phyloP scores from a whole-genome alignment of 2,797 vertebrate genomes.

The Dipus sagitta region DNA sequence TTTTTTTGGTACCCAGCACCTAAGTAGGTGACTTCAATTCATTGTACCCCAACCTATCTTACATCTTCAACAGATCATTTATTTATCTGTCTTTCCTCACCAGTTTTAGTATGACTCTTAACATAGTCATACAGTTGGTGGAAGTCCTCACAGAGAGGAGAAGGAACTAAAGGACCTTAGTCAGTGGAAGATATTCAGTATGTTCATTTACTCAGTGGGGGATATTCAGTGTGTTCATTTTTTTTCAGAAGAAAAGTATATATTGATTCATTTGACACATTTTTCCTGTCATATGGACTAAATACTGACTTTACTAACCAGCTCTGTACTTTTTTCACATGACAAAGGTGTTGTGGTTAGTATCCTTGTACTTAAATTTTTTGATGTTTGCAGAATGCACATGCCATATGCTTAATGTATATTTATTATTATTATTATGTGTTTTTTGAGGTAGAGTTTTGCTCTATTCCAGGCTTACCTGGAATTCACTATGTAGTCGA shows the following conservation, averaged over 20 bases:
- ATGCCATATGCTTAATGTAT: neutral
- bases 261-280: slow-evolving; percentile 46
- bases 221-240: neutral
- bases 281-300: neutral
- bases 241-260: slow-evolving; percentile 11
- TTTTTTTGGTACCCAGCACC: neutral
- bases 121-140: neutral
- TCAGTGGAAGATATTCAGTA: neutral
- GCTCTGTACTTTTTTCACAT: neutral
- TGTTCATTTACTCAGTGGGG: neutral
- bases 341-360: slow-evolving; percentile 15
- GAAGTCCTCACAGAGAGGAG: neutral
- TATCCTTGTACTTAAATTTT: slow-evolving; percentile 4
- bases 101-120: slow-evolving; percentile 20
- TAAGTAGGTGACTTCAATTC: neutral
- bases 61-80: neutral
- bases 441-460: too few species aligned
- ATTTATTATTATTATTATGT: neutral
- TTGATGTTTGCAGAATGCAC: neutral
- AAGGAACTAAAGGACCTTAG: neutral
- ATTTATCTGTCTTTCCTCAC: neutral
- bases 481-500: too few species aligned
- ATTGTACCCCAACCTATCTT: neutral
- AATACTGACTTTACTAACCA: neutral
- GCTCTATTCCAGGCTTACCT: too few species aligned